Percentiles rank a stretch among this genome's conserved stretches.
These are phyloP conservation scores for Lordiphosa collinella DNA, from an alignment of 1,140 invertebrate genomes.

Conservation along the genomic window DNA sequence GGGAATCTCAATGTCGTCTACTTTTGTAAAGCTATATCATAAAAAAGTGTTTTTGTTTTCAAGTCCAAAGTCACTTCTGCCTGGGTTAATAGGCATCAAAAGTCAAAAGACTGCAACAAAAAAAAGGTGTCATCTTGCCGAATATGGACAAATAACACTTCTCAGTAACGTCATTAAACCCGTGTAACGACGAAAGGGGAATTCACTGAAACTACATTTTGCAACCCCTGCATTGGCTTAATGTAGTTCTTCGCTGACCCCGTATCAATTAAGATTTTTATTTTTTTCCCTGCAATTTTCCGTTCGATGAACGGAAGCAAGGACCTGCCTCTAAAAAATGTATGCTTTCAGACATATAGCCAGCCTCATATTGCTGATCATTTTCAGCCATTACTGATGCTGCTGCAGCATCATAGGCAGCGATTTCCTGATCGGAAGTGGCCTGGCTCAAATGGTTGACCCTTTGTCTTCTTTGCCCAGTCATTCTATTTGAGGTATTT, in stretches of 20 bases:
- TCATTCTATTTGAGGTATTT: background rate
- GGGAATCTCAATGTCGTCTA: too few relatives aligned
- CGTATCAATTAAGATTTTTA: background rate
- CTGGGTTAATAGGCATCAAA: too few relatives aligned
- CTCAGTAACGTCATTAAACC: too few relatives aligned
- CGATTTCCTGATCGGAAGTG: background rate
- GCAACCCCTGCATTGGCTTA: background rate
- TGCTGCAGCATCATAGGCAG: background rate
- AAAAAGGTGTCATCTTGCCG: too few relatives aligned
- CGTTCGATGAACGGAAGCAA: background rate
- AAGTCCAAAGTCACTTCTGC: too few relatives aligned
- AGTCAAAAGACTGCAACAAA: too few relatives aligned
- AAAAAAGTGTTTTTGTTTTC: too few relatives aligned
- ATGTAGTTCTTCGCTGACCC: background rate
- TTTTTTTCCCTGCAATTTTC: background rate
- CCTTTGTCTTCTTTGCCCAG: background rate
- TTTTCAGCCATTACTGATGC: too few relatives aligned
- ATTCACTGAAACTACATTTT: too few relatives aligned
- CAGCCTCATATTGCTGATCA: background rate
- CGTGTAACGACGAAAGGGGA: too few relatives aligned
- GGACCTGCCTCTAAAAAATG: conserved; percentile 1
- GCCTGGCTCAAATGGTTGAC: background rate
- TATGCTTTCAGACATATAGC: background rate
- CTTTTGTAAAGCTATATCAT: too few relatives aligned
- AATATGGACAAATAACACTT: too few relatives aligned